These are phyloP conservation scores for Micoletzkya japonica DNA, from an alignment of 2,888 invertebrate species.

Conservation along the genomic window DNA sequence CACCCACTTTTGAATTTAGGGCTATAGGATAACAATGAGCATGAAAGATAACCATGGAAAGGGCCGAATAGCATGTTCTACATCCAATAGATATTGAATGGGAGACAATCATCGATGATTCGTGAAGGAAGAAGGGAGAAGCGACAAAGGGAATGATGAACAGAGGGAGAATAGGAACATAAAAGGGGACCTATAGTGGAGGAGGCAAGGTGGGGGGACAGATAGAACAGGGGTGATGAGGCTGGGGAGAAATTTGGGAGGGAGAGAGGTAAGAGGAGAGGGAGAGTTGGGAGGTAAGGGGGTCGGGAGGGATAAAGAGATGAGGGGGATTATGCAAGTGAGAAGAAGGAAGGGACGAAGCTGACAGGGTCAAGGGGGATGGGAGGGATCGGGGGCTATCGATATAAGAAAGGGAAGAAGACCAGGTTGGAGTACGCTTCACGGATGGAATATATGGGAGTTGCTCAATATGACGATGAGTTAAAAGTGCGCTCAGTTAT, in stretches of 20 bases:
- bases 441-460: no score
- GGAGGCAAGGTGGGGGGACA: no score
- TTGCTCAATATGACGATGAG: no score
- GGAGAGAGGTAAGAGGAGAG: neutral
- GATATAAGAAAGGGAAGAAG: no score
- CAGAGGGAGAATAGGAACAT: no score
- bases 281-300: no score
- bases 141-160: neutral
- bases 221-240: neutral
- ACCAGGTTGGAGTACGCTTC: no score
- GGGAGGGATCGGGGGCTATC: no score
- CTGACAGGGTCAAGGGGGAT: slow-evolving; percentile 25
- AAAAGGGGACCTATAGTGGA: no score
- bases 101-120: neutral
- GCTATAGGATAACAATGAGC: neutral
- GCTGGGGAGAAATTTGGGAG: neutral
- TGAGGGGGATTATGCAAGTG: slow-evolving; percentile 26
- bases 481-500: no score
- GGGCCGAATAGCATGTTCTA: neutral
- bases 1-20: no score
- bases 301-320: no score
- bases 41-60: neutral
- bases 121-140: neutral
- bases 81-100: neutral
- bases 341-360: neutral